Conservation (phyloP, 2,888 invertebrate species). For the Anagyrus pseudococci region DNA sequence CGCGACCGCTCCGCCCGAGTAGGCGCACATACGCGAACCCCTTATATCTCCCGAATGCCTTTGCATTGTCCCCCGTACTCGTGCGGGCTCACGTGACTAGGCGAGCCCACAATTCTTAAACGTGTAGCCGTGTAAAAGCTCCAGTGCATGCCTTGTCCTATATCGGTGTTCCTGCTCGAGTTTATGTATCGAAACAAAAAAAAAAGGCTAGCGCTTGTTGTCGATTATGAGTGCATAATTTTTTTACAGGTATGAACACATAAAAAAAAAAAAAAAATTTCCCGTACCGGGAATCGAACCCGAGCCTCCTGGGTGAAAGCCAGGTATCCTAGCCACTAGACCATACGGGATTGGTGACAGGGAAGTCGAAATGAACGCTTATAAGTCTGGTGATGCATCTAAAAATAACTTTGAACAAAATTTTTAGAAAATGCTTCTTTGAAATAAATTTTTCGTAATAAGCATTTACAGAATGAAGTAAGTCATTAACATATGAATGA, state of each 20-base stretch:
- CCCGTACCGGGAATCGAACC: slow-evolving; percentile 69
- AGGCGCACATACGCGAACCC: neutral
- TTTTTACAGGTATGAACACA: too few relatives aligned
- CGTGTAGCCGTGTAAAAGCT: neutral
- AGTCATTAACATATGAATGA: too few relatives aligned
- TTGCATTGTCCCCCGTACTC: slow-evolving; percentile 10
- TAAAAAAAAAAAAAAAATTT: neutral
- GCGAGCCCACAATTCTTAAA: neutral
- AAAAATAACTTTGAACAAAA: too few relatives aligned
- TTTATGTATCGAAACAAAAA: neutral
- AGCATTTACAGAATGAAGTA: too few relatives aligned
- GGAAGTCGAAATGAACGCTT: too few relatives aligned
- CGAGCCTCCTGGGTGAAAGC: slow-evolving; percentile 69
- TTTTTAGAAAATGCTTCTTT: too few relatives aligned
- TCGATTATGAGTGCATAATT: too few relatives aligned
- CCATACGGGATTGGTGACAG: slow-evolving; percentile 65
- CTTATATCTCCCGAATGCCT: slow-evolving; percentile 43
- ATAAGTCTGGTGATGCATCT: too few relatives aligned
- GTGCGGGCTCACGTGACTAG: neutral
- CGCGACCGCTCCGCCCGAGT: neutral
- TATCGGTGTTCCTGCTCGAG: neutral
- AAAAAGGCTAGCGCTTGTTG: too few relatives aligned
- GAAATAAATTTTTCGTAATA: too few relatives aligned
- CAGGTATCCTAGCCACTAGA: slow-evolving; percentile 71
- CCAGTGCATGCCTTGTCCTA: too few relatives aligned